Conservation (phyloP, 2,888 invertebrate species). For the Ectropis crepuscularia region DNA sequence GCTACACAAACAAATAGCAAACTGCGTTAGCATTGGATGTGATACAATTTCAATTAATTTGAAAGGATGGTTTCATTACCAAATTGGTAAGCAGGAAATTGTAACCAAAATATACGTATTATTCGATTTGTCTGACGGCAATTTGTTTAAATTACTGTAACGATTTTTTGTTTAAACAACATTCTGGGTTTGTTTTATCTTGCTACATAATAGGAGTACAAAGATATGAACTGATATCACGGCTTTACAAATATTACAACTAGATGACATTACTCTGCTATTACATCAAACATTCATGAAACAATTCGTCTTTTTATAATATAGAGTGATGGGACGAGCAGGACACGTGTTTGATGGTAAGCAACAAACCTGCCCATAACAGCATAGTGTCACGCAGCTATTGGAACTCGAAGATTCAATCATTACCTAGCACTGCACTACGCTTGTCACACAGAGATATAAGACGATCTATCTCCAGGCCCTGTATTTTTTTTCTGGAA, state of each 20-base stretch:
- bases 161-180: slow-evolving; percentile 6
- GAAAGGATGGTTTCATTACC: slow-evolving; percentile 11
- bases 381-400: too few relatives aligned
- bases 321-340: too few relatives aligned
- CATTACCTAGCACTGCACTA: too few relatives aligned
- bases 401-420: too few relatives aligned
- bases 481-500: too few relatives aligned
- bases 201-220: background rate
- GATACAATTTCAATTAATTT: slow-evolving; percentile 13
- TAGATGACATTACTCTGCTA: too few relatives aligned
- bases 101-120: slow-evolving; percentile 1
- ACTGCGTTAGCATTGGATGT: slow-evolving; percentile 24
- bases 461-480: too few relatives aligned
- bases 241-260: background rate
- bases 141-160: slow-evolving; percentile 4
- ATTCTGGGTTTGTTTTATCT: slow-evolving; percentile 3
- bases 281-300: too few relatives aligned
- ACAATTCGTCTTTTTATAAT: too few relatives aligned
- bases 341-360: too few relatives aligned
- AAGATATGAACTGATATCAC: background rate
- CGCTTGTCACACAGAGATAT: too few relatives aligned
- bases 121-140: background rate
- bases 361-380: too few relatives aligned
- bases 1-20: slow-evolving; percentile 43
- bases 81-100: slow-evolving; percentile 3